A percentile compares a stretch with the other conserved stretches of the same genome.
Evolutionary conservation across 2,888 invertebrate species (phyloP).

Genomic region (Bedellia somnulentella): DNA sequence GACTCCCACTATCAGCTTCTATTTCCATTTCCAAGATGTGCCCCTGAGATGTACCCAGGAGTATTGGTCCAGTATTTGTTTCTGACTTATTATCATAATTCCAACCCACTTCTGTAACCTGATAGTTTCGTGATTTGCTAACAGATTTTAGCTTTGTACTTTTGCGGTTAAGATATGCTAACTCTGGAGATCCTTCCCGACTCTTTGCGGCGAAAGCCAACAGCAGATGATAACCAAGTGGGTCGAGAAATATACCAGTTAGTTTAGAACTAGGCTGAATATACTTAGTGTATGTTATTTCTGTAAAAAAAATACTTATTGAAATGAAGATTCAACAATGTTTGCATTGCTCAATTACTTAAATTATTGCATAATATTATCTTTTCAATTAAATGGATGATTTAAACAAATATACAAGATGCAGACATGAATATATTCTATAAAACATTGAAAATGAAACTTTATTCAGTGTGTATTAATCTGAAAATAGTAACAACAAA

Average conservation of each 20-base stretch:
- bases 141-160: conserved; percentile 71
- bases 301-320: conserved; percentile 28
- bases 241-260: conserved; percentile 77
- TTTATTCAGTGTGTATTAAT: too few species aligned
- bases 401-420: neutral
- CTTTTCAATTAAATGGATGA: neutral
- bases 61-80: conserved; percentile 76
- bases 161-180: conserved; percentile 78
- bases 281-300: conserved; percentile 71
- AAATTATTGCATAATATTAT: neutral
- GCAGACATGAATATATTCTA: too few species aligned
- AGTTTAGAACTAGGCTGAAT: conserved; percentile 62
- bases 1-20: conserved; percentile 69
- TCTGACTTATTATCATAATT: conserved; percentile 73
- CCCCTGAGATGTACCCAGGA: conserved; percentile 89
- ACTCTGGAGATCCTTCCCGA: conserved; percentile 66
- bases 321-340: neutral
- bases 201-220: conserved; percentile 70
- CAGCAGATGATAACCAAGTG: conserved; percentile 82
- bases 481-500: too few species aligned
- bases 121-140: conserved; percentile 70
- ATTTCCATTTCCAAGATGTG: conserved; percentile 90
- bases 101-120: conserved; percentile 91
- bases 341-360: neutral
- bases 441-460: too few species aligned